phyloP scores from a whole-genome alignment of 2,797 vertebrate species.

The Pteropus rufus region DNA sequence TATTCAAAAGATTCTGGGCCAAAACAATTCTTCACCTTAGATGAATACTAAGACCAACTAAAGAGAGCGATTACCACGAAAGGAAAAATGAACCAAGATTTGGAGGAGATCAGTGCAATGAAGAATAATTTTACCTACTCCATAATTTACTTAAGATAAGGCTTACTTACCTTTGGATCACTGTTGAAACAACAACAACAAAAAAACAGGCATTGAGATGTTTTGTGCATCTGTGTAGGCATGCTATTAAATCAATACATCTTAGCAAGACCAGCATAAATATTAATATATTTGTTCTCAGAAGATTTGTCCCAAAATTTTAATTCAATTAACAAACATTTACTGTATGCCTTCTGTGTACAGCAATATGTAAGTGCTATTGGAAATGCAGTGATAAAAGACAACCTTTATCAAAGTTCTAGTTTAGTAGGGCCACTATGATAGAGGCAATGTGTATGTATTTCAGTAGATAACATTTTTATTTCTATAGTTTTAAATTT shows the following conservation, averaged over 20 bases:
- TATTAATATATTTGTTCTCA: background rate
- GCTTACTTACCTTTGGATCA: background rate
- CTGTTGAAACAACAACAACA: background rate
- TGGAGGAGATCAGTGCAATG: background rate
- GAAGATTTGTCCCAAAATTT: background rate
- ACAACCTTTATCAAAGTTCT: background rate
- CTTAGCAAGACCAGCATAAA: background rate
- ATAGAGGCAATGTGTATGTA: background rate
- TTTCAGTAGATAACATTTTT: background rate
- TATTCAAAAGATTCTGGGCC: conserved; percentile 30
- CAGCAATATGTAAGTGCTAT: background rate
- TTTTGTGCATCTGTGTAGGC: background rate
- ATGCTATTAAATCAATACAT: background rate
- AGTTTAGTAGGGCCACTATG: background rate
- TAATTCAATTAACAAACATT: background rate
- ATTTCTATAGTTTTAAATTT: background rate
- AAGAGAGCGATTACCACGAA: background rate
- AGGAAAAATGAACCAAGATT: conserved; percentile 5
- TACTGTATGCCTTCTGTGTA: background rate
- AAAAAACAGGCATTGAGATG: background rate
- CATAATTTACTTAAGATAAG: background rate
- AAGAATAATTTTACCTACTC: background rate
- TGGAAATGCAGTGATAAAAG: background rate
- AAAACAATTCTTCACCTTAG: conserved; percentile 48
- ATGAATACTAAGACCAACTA: conserved; percentile 30